Evolutionary conservation across 1,140 invertebrate species (phyloP).

Genomic region (Belonocnema kinseyi): DNA sequence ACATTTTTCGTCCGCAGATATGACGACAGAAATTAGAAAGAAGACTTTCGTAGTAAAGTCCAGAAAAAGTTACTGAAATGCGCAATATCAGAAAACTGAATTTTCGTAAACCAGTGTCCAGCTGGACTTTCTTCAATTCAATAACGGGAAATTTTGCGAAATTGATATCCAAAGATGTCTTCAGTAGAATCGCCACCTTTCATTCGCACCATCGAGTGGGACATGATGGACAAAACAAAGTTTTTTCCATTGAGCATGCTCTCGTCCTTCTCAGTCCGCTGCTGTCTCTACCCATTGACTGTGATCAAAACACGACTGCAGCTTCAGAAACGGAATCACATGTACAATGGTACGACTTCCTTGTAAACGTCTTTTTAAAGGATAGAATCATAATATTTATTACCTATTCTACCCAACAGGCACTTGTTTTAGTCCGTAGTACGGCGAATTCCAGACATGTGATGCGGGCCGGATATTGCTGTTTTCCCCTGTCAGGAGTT

Average conservation of each 20-base stretch:
- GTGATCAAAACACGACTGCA: slow-evolving; percentile 98
- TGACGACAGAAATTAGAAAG: neutral
- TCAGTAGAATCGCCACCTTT: slow-evolving; percentile 78
- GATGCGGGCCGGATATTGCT: no score
- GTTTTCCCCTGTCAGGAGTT: no score
- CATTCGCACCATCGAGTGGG: slow-evolving; percentile 96
- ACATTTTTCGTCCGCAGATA: neutral
- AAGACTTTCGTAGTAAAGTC: slow-evolving; percentile 60
- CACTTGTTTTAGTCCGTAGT: no score
- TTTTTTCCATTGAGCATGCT: slow-evolving; percentile 95
- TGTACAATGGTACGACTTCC: slow-evolving; percentile 82
- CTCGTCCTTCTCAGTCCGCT: slow-evolving; percentile 89
- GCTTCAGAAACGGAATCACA: slow-evolving; percentile 87
- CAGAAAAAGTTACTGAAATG: slow-evolving; percentile 65
- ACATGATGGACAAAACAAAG: slow-evolving; percentile 98
- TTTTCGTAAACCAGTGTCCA: slow-evolving; percentile 30
- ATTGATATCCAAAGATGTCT: slow-evolving; percentile 61
- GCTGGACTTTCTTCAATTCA: slow-evolving; percentile 41
- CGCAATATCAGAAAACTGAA: slow-evolving; percentile 59
- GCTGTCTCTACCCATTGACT: slow-evolving; percentile 95
- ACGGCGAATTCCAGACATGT: no score
- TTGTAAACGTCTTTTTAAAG: slow-evolving; percentile 26
- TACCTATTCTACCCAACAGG: no score
- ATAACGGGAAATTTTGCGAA: slow-evolving; percentile 34
- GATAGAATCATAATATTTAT: neutral